Evolutionary conservation across 2,113 vertebrate species (phyloP).

Genomic region (Rana temporaria): DNA sequence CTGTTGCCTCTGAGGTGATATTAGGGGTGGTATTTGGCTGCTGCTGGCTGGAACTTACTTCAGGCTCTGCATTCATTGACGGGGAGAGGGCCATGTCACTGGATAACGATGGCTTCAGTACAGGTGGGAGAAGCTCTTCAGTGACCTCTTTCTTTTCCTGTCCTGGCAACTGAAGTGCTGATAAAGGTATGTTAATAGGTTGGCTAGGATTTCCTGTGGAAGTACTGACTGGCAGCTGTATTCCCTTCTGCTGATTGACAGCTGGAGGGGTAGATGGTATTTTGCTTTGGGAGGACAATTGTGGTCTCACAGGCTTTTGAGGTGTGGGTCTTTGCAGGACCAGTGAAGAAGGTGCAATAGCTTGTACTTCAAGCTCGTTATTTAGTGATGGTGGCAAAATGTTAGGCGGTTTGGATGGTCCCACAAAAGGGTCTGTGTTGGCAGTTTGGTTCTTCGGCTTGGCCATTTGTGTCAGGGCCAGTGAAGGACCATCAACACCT

Average conservation of each 20-base stretch:
- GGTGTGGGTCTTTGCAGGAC: conserved; percentile 59
- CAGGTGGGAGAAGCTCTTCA: conserved; percentile 71
- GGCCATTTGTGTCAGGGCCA: conserved; percentile 77
- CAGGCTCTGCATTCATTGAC: conserved; percentile 73
- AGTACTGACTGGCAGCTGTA: conserved; percentile 75
- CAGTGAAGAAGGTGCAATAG: conserved; percentile 66
- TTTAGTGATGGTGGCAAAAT: conserved; percentile 59
- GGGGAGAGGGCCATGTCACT: conserved; percentile 73
- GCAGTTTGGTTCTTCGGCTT: conserved; percentile 72
- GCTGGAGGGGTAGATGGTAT: conserved; percentile 57
- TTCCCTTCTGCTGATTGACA: conserved; percentile 63
- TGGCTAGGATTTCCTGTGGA: conserved; percentile 73
- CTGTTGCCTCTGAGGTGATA: conserved; percentile 67
- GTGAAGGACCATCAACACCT: conserved; percentile 66
- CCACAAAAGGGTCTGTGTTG: conserved; percentile 66
- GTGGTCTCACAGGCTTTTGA: conserved; percentile 67
- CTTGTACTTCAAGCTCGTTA: conserved; percentile 69
- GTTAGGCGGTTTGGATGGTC: conserved; percentile 64
- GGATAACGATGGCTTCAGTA: conserved; percentile 64
- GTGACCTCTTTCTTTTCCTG: conserved; percentile 72
- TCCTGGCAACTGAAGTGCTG: conserved; percentile 77
- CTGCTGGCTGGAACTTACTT: conserved; percentile 84
- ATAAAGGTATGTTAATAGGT: conserved; percentile 76
- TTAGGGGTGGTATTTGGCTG: conserved; percentile 61
- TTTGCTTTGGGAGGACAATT: conserved; percentile 69